Base-by-base conservation (phyloP, 2,113 vertebrate species). In the Entosphenus tridentatus region DNA sequence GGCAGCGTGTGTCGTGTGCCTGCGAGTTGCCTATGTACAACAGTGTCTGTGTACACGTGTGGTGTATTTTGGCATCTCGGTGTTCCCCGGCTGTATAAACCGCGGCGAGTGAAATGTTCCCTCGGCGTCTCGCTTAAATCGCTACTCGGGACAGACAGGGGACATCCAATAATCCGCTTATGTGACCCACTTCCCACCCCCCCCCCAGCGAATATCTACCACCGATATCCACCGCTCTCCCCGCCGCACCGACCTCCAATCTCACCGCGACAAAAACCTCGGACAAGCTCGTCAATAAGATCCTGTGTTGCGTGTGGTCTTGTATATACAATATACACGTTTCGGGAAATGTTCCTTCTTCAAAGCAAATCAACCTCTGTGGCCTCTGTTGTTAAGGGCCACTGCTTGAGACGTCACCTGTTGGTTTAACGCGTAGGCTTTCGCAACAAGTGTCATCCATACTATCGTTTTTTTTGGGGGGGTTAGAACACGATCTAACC, bases 1-100 rank as follows among this genome's bases (percentile, higher is more conserved):
- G 86, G 87, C 70, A 96, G 81, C 4, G 90, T 95, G 70, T 95
- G 82, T 71, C 88, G 86, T 72, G 90, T 89, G 69, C 92, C 92
- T 90, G 96, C 95, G 72, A 72, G 68, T 72, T 62, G 58, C 16
- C 3, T 62, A 16, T 62, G 58, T 62, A 16, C 16, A 16, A 14
- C 13, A 14, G 3, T 62, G 58, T 62, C 13, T 62, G 58, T 62
- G 58, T 62, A 16, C 16, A 16, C 16, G 58, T 62, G 58, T 62
- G 58, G 58, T 62, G 58, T 62, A 62, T 13, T 14, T 16, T 62
- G 13, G 58, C 2, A 16, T 62, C 13, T 62, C 16, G 16, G 58
- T 62, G 58, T 13, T 14, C 13, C 13, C 3, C 58, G 16, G 16
- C 58, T 62, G 58, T 16, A 16, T 16, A 16, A 62, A 62, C 58